phyloP scores from a whole-genome alignment of 2,888 invertebrate genomes.

The Exocentrus adspersus region DNA sequence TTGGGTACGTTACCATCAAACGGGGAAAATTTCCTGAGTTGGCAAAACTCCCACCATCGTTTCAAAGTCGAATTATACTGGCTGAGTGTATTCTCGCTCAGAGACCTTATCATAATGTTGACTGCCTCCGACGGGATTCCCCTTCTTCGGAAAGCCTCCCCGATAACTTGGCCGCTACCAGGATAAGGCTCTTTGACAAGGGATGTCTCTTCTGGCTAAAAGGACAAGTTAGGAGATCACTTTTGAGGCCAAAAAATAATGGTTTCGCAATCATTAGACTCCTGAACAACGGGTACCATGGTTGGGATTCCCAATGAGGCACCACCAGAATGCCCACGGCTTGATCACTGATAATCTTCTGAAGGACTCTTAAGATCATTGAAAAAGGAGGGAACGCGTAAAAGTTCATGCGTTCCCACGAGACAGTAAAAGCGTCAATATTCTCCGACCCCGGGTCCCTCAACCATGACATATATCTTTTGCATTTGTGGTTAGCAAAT shows the following conservation, averaged over 20 bases:
- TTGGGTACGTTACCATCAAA: too few species aligned
- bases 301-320: conserved; percentile 39
- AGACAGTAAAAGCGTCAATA: conserved; percentile 21
- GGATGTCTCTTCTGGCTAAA: conserved; percentile 27
- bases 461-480: conserved; percentile 24
- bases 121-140: background rate
- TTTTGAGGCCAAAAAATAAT: conserved; percentile 29
- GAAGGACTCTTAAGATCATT: conserved; percentile 24
- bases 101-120: background rate
- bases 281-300: too few species aligned
- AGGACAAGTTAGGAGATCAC: conserved; percentile 31
- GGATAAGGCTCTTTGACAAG: conserved; percentile 25
- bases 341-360: conserved; percentile 39
- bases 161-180: conserved; percentile 27
- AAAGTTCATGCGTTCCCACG: conserved; percentile 28
- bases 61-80: background rate
- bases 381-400: conserved; percentile 40
- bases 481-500: conserved; percentile 33
- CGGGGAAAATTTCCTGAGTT: background rate
- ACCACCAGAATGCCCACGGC: conserved; percentile 39
- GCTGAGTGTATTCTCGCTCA: background rate
- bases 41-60: background rate
- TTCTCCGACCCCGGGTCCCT: background rate
- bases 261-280: conserved; percentile 29
- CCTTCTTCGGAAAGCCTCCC: too few species aligned